Base-by-base conservation (phyloP, 2,888 invertebrate genomes). In the Ennomos erosarius region DNA sequence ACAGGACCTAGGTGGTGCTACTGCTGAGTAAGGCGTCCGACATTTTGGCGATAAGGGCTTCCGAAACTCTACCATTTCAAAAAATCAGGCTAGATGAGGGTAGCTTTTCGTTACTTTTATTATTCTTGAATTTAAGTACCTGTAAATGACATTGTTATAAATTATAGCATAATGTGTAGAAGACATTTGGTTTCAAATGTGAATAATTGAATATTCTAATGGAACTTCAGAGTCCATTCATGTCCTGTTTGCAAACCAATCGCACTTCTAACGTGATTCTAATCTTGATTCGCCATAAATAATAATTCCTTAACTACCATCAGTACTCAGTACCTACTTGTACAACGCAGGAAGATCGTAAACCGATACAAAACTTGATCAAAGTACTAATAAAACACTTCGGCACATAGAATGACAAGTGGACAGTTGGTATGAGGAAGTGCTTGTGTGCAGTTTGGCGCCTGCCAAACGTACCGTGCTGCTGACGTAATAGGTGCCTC, bases 371-470 rank as follows among this genome's bases (percentile, higher is more conserved):
- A 42, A 55, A 51, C 42, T 26, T 45, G 54, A 50, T 51, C 34
- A 11, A 50, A 50, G 36, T 33, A 35, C 55, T 34, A 26, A 55
- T 55, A 50, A 55, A 59, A 9, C 37, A 34, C 13, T 12, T 38
- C 34, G 46, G 34, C 13, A 33, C 16, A 11, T 35, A 16, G 55
- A 55, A 60, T 60, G 51, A 47, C 51, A 55, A 60, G 38, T 47
- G 11, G 43, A 9, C 35, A 36, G 54, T 50, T 8, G 59, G 51
- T 34, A 60, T 36, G 59, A 55, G 59, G 59, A 60, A 60, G 55
- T 45, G 36, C 10, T 42, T 45, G 26, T 26, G 26, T 26, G 51
- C 39, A 46, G 38, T 38, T 43, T 44, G 55, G 43, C 51, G 59
- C 49, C 53, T 36, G 54, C 59, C 51, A 38, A 55, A 42, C 39